A percentile compares a stretch with the other conserved stretches of the same genome.
Evolutionary conservation across 2,113 vertebrate genomes (phyloP).

Genomic region (Dinomys branickii): DNA sequence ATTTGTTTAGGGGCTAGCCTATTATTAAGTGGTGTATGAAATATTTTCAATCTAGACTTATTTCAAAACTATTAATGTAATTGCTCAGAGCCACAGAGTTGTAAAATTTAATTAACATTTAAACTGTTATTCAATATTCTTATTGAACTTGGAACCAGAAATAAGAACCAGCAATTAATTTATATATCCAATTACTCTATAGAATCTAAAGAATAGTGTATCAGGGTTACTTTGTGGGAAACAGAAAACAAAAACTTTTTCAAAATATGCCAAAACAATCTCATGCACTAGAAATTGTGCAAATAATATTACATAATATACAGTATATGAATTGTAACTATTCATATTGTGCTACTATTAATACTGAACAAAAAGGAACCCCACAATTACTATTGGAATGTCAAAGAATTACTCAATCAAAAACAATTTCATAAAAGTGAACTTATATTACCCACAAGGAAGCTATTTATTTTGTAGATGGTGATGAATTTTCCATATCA

Average conservation of each 20-base stretch:
- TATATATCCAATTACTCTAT: conserved; percentile 38
- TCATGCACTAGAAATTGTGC: neutral
- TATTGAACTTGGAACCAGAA: neutral
- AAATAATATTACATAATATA: neutral
- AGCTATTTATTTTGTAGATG: conserved; percentile 69
- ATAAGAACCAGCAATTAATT: neutral
- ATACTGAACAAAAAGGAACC: neutral
- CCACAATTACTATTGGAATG: conserved; percentile 50
- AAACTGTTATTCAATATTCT: neutral
- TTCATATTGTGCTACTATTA: conserved; percentile 42
- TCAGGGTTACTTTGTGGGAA: conserved; percentile 30
- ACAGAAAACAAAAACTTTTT: conserved; percentile 43
- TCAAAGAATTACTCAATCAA: conserved; percentile 55
- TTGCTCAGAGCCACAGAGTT: neutral
- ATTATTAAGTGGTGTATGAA: neutral
- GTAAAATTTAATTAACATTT: conserved; percentile 16
- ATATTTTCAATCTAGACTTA: conserved; percentile 1
- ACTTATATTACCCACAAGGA: conserved; percentile 60
- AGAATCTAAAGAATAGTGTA: conserved; percentile 48
- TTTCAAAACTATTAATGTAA: conserved; percentile 43
- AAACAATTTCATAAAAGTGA: conserved; percentile 66
- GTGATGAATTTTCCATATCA: conserved; percentile 66
- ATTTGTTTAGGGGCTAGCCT: conserved; percentile 15
- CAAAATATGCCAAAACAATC: conserved; percentile 36
- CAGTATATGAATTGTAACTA: conserved; percentile 4